Base-by-base conservation (phyloP, 2,113 vertebrate genomes). In the Lota lota region DNA sequence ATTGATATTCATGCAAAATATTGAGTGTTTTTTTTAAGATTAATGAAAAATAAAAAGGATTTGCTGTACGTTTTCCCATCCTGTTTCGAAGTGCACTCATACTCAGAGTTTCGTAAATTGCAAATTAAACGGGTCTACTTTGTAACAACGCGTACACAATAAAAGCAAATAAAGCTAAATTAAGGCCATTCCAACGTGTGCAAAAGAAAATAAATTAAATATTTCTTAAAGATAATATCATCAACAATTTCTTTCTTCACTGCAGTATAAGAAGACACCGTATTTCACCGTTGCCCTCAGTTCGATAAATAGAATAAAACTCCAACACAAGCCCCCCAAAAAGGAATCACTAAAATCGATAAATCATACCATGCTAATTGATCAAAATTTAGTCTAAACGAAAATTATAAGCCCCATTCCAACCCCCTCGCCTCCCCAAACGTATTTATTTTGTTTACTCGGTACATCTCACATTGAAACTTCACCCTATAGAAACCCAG, bases 1-100 rank as follows among this genome's bases (percentile, higher is more conserved):
- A 91, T 90, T 91, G 80, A 92, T 93, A 88, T 88, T 92, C 95
- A 96, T 98, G 97, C 96, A 96, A 93, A 92, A 94, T 92, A 92
- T 91, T 89, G 79, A 84, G 80, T 77, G 85, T 93, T 93, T 89
- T 85, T 90, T 89, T 85, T 90, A 85, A 90, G 84, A 77, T 93
- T 93, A 88, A 92, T 92, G 85, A 92, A 94, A 94, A 94, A 93
- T 83, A 83, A 90, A 90, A 93, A 92, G 88, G 83, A 82, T 87
- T 92, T 91, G 90, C 92, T 92, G 89, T 81, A 73, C 69, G 81
- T 84, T 28, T 72, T 76, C 66, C 60, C 54, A 76, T 83, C 81
- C 84, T 82, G 83, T 83, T 84, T 79, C 63, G 75, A 88, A 88
- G 82, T 88, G 84, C 88, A 74, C 85, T 86, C 79, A 36, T 77